Conservation (phyloP, 2,888 invertebrate species). For the Phragmatobia fuliginosa region DNA sequence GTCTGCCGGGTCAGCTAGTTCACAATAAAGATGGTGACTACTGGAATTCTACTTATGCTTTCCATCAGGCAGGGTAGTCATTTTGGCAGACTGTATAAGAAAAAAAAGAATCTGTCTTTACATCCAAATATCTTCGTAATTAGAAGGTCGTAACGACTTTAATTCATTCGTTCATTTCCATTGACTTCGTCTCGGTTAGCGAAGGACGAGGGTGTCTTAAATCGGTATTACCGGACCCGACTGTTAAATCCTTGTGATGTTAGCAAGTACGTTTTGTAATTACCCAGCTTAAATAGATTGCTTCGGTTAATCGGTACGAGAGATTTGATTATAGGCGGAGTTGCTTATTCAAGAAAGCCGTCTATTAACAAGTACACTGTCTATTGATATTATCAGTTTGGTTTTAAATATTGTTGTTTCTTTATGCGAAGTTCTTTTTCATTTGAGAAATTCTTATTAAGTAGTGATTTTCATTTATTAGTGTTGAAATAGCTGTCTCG, state of each 20-base stretch:
- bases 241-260: conserved; percentile 70
- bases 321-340: conserved; percentile 58
- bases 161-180: conserved; percentile 75
- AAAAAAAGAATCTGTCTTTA: no score
- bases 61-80: no score
- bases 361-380: not conserved
- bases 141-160: conserved; percentile 61
- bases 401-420: not conserved
- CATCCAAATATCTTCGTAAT: conserved; percentile 66
- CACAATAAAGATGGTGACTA: no score
- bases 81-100: no score
- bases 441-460: no score
- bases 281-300: conserved; percentile 74
- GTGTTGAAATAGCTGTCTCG: no score
- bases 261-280: conserved; percentile 76
- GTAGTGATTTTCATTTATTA: no score
- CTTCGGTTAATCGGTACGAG: conserved; percentile 64
- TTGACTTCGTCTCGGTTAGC: conserved; percentile 62
- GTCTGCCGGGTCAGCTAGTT: no score
- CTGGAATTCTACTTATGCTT: no score
- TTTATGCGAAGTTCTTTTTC: no score
- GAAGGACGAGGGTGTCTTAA: conserved; percentile 64
- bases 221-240: conserved; percentile 65
- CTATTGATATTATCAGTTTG: not conserved
- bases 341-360: conserved; percentile 34